These are phyloP conservation scores for Ceratina australensis DNA, from an alignment of 1,140 invertebrate genomes.

Conservation along the genomic window DNA sequence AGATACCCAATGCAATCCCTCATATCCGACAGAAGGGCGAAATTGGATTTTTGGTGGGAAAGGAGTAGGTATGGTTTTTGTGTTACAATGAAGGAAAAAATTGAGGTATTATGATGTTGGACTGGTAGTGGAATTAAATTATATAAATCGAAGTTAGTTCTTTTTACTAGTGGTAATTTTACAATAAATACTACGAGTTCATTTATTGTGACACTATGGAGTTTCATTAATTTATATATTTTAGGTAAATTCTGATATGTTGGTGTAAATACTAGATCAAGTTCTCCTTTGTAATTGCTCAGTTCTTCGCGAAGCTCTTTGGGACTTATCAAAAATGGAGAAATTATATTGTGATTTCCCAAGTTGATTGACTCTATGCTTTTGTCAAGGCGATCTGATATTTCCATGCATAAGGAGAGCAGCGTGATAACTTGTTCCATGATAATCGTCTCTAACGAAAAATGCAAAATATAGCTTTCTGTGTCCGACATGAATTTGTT, in stretches of 20 bases:
- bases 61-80: background rate
- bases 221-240: background rate
- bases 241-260: background rate
- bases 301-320: background rate
- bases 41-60: background rate
- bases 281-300: background rate
- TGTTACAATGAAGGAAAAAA: background rate
- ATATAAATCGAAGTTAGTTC: background rate
- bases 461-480: background rate
- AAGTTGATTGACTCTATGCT: background rate
- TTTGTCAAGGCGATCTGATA: background rate
- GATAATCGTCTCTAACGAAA: background rate
- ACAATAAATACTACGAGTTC: background rate
- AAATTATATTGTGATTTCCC: background rate
- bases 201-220: background rate
- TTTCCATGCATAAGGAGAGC: background rate
- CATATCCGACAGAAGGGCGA: background rate
- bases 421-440: background rate
- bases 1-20: background rate
- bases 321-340: background rate
- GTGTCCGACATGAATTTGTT: background rate
- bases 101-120: background rate
- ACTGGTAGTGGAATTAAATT: background rate
- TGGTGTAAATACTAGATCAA: background rate
- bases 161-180: background rate